Evolutionary conservation across 1,140 invertebrate species (phyloP), one percentile per base, ranked within the genome.

Genomic region (Camponotus pennsylvanicus): DNA sequence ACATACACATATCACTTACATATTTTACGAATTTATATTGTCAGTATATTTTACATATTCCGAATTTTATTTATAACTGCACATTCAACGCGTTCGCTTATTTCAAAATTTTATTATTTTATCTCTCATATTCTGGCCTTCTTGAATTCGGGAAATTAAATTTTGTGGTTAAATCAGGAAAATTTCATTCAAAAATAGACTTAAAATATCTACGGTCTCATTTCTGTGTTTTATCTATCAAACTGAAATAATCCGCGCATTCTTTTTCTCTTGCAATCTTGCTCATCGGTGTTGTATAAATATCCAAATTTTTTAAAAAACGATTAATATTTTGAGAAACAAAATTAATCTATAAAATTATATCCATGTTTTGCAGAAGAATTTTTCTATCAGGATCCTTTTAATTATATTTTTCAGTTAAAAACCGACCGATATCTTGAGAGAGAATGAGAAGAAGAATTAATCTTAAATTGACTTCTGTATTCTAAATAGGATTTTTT

Each of bases 191-290:
- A 34, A 82, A 71, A 21, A n/a, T 15, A 59, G 13, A 42, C 34
- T 70, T 82, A n/a, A 82, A 82, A 61, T 59, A 7, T 82, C 52
- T 42, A 59, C 13, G 15, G 21, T 57, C 21, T 71, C 8, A 21
- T 21, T 59, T 82, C 13, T 71, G 18, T 42, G n/a, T 59, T 71
- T 59, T 52, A 15, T n/a, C 67, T 42, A 7, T 32, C 9, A 37
- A 71, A 32, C 1, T 37, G 3, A 69, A 80, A n/a, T 9, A 42
- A 82, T 73, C 7, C 15, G 6, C 18, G 52, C 67, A n/a, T 34
- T 73, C 40, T 2, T 73, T 59, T 18, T 3, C 7, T 27, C 13
- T 67, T 1, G 7, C 13, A 34, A 79, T 71, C 15, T 13, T 21
- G 18, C 52, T 71, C 2, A 42, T 71, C 52, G n/a, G 64, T 13